Evolutionary conservation across 2,888 invertebrate species (phyloP), one percentile per base, ranked within the genome.

Genomic region (Adelognathus sp.): DNA sequence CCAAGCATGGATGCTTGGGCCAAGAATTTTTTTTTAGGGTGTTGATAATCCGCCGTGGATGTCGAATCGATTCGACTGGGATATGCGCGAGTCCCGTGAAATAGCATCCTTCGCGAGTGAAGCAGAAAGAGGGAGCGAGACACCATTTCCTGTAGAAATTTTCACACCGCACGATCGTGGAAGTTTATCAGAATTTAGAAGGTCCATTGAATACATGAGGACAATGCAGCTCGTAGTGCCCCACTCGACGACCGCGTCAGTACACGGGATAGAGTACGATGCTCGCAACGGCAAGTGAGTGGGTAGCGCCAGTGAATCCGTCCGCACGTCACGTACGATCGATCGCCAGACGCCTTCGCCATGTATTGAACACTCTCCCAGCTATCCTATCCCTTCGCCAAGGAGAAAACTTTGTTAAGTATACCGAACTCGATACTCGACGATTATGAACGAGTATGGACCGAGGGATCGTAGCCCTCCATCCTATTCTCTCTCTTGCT

Each of bases 101-200:
- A 36, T 36, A 36, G n/a, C n/a, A n/a, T 36, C 36, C 36, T n/a
- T n/a, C 36, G 9, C 9, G 46, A 46, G 46, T 6, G 18, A 18
- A 11, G 21, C 5, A 18, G 18, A 18, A 3, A 21, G 11, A 16
- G 69, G 36, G 52, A 54, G 44, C 21, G 56, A 78, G 73, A 70
- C 79, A 67, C 71, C 67, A 67, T 75, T 75, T 67, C 54, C 79
- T 56, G n/a, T n/a, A n/a, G 16, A n/a, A 31, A 61, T 54, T 54
- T 66, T 71, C 61, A 41, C 71, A 54, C 66, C 18, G 24, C 36
- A 46, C 31, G 61, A 46, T 52, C 54, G 27, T 44, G 54, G 27
- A 79, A 76, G 46, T 79, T 79, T 69, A 76, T 72, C 67, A 69
- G 79, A 79, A 76, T 76, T 79, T 66, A 63, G 66, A 74, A 79